phyloP scores from a whole-genome alignment of 30 jellyfish, hydroid and myxozoan species.

The Phacellophora camtschatica region DNA sequence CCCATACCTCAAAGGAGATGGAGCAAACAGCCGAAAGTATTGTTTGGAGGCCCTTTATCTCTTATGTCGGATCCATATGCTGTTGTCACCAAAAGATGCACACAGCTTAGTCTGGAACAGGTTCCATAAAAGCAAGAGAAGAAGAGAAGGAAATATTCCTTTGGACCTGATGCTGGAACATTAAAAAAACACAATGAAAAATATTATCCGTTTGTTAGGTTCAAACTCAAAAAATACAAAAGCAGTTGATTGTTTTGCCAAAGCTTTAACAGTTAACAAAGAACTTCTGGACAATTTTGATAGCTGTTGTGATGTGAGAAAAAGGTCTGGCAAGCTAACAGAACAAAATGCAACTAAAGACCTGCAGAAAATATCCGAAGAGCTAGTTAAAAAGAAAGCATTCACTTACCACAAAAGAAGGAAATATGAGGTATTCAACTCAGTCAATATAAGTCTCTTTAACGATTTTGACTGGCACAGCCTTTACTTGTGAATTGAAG shows the following conservation, averaged over 20 bases:
- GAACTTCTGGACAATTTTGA: slow-evolving; percentile 14
- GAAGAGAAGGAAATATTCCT: slow-evolving; percentile 47
- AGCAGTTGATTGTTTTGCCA: slow-evolving; percentile 13
- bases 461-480: background rate
- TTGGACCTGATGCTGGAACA: slow-evolving; percentile 49
- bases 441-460: background rate
- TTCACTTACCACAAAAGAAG: background rate
- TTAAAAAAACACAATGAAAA: background rate
- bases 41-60: slow-evolving; percentile 11
- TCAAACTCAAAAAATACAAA: slow-evolving; percentile 7
- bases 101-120: slow-evolving; percentile 37
- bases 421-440: background rate
- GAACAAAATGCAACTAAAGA: background rate
- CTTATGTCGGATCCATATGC: background rate
- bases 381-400: slow-evolving; percentile 3
- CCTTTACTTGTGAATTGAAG: slow-evolving; percentile 5
- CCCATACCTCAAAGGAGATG: slow-evolving; percentile 34
- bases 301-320: background rate
- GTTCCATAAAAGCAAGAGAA: background rate
- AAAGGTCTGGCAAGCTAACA: slow-evolving; percentile 21
- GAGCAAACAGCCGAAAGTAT: slow-evolving; percentile 19
- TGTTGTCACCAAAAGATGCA: slow-evolving; percentile 1
- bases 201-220: slow-evolving; percentile 8
- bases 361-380: slow-evolving; percentile 11
- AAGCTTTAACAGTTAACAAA: slow-evolving; percentile 23